Evolutionary conservation across 1,140 invertebrate genomes (phyloP), one percentile per base, ranked within the genome.

Genomic region (Aphis craccivora): DNA sequence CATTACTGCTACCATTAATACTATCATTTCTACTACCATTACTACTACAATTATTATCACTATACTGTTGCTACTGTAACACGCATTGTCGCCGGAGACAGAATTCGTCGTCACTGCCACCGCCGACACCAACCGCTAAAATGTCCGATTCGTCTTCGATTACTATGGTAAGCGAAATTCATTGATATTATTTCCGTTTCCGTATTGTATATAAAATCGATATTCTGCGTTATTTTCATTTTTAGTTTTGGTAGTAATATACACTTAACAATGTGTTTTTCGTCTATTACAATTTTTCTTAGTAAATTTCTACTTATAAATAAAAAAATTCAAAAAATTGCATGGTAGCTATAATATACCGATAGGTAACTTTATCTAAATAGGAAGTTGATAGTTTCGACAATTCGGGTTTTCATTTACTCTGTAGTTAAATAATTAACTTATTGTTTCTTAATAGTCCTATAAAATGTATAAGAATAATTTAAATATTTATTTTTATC

Each of bases 81-180:
- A 76, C 60, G 60, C 30, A 35, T n/a, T n/a, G 60, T 76, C 30
- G 60, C 30, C 60, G 60, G n/a, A 76, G 60, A n/a, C 60, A n/a
- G 60, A 76, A 30, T 14, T 76, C n/a, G 60, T 35, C 51, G 37
- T 60, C 35, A 37, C 89, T 3, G 35, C 53, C 23, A 3, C 37
- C 45, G 51, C 53, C 8, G 18, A 35, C 53, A 90, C 30, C 40
- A 25, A 40, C 11, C 89, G 55, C 43, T 76, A 76, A 76, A 30
- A 91, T 91, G 90, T 91, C 90, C 90, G 90, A 91, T 45, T 91
- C 90, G 18, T 91, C 90, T 60, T 91, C 60, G 45, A 91, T 22
- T 23, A 91, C 60, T 1, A 91, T 43, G 55, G 90, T 91, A 81
- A 91, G 90, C 43, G 20, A 67, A 67, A 14, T 23, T 67, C 9